Conservation (phyloP, 2,888 invertebrate genomes). For the Branchipolynoe longqiensis region DNA sequence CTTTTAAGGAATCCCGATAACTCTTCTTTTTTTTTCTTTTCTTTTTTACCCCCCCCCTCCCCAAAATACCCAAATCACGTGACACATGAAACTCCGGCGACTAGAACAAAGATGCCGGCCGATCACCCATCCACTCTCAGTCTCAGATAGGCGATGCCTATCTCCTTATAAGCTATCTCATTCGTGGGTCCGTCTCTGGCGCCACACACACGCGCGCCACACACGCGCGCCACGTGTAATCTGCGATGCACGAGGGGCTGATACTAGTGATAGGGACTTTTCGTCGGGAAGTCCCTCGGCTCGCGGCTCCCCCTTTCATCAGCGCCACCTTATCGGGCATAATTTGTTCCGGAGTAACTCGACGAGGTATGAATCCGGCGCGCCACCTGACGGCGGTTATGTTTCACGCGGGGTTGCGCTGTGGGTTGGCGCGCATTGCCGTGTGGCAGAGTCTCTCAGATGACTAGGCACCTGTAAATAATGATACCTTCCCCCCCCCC, state of each 20-base stretch:
- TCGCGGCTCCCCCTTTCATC: not conserved
- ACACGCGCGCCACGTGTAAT: not conserved
- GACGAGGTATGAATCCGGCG: slow-evolving; percentile 1
- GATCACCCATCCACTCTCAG: too few species aligned
- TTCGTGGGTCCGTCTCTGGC: not conserved
- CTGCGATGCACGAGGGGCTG: not conserved
- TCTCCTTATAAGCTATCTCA: too few species aligned
- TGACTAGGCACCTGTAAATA: too few species aligned
- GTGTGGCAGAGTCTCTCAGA: too few species aligned
- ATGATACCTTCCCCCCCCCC: too few species aligned
- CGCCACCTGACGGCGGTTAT: not conserved
- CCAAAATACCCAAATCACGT: too few species aligned
- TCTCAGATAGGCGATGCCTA: too few species aligned
- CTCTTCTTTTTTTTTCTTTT: too few species aligned
- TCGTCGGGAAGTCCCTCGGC: not conserved
- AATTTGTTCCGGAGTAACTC: slow-evolving; percentile 13
- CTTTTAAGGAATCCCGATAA: too few species aligned
- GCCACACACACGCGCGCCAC: not conserved
- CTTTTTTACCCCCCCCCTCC: too few species aligned
- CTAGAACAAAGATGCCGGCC: slow-evolving; percentile 9
- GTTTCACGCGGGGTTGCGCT: too few species aligned
- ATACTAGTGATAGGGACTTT: not conserved
- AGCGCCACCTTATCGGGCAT: not conserved
- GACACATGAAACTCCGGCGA: slow-evolving; percentile 5
- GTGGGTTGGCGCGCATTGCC: too few species aligned